These are phyloP conservation scores for Agrilus planipennis DNA, from an alignment of 1,140 invertebrate genomes.

Conservation along the genomic window DNA sequence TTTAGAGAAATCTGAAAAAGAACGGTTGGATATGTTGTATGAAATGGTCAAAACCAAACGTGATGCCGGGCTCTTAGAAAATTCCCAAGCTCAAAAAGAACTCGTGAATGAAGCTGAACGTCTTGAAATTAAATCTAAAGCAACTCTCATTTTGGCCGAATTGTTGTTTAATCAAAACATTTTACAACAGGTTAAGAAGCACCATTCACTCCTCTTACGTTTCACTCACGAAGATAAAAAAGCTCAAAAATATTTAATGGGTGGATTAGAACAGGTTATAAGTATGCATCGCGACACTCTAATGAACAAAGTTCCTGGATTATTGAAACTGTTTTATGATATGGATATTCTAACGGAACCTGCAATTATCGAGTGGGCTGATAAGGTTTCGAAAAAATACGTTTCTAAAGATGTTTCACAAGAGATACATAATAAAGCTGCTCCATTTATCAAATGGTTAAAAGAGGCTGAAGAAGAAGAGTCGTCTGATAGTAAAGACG, in stretches of 20 bases:
- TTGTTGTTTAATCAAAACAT: conserved; percentile 81
- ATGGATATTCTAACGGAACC: conserved; percentile 90
- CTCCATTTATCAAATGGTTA: conserved; percentile 93
- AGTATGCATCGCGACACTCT: conserved; percentile 68
- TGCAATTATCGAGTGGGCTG: conserved; percentile 85
- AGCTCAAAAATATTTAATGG: conserved; percentile 89
- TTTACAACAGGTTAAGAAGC: conserved; percentile 54
- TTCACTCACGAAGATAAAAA: conserved; percentile 83
- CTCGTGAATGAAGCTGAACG: conserved; percentile 89
- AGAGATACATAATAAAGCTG: conserved; percentile 85
- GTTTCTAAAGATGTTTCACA: conserved; percentile 81
- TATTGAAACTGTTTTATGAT: conserved; percentile 93
- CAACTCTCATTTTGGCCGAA: conserved; percentile 85
- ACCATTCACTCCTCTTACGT: conserved; percentile 62
- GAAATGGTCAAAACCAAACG: conserved; percentile 67
- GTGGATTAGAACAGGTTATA: conserved; percentile 90
- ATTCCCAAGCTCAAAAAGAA: conserved; percentile 59
- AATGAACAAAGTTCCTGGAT: conserved; percentile 77
- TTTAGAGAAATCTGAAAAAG: conserved; percentile 90
- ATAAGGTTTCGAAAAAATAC: conserved; percentile 87
- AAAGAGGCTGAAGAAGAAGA: conserved; percentile 92
- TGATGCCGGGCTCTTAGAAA: conserved; percentile 50
- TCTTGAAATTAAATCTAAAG: conserved; percentile 90
- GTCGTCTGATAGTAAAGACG: conserved; percentile 55
- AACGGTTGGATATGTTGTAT: conserved; percentile 93